Evolutionary conservation across 1,140 invertebrate species (phyloP), one percentile per base, ranked within the genome.

Genomic region (Potamilus streckersoni): DNA sequence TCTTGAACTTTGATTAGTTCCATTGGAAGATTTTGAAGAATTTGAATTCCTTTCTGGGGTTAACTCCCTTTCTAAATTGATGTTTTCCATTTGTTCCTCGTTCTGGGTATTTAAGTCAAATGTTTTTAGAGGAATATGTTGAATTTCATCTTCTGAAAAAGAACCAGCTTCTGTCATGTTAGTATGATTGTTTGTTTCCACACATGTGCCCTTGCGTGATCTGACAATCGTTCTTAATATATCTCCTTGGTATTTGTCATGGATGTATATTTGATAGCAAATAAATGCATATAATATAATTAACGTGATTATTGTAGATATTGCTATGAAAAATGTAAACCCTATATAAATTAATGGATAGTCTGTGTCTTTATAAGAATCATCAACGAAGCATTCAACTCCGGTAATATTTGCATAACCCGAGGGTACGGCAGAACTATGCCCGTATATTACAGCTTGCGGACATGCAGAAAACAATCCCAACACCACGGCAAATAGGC

Each of bases 361-460:
- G 2, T 23, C 55, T 14, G 60, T 38, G 58, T 66, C 23, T 14
- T 64, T 31, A 16, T 64, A 78, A n/a, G 31, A 14, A 61, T 80
- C 69, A 20, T 56, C 69, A 20, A 80, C 69, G 16, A 70, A 74
- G 62, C 79, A 80, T 60, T 76, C 75, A 15, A 60, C 31, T 14
- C 71, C 69, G 16, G 64, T 74, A 14, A 78, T 15, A 59, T 74
- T 73, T 0, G 63, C 31, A 2, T 60, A 0, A 6, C 16, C 15
- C 1, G 23, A 67, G 15, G 49, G 6, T 0, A 65, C 38, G 2
- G 6, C 75, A 4, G 67, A 59, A 23, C 65, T 63, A 12, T 58
- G 17, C 15, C 79, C 75, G 63, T 74, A 74, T 16, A 74, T 23
- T 17, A 80, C n/a, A n/a, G 59, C 68, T 56, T 72, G 69, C 17